Base-by-base conservation (phyloP, 2,888 invertebrate species). In the Conops quadrifasciatus region DNA sequence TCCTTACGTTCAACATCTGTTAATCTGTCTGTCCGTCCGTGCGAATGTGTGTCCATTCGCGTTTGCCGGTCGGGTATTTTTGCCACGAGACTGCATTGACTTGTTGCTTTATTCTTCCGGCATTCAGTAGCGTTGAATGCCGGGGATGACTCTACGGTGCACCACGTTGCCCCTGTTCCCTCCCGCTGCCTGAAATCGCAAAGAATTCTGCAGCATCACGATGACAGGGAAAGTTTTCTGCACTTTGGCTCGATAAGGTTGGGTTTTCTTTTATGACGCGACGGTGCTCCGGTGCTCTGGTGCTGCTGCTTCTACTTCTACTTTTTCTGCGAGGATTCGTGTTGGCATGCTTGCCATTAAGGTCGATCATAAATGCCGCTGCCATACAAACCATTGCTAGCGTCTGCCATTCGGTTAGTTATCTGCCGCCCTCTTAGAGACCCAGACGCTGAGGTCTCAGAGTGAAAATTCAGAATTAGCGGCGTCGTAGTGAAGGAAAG, bases 81-180 rank as follows among this genome's bases (percentile, higher is more conserved):
- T 9, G 71, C 58, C 15, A 28, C n/a, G 36, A 43, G 15, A 4
- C 26, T 56, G n/a, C 65, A 24, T 70, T 26, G 62, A 36, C 67
- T 51, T 67, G 30, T 62, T 70, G 49, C 53, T 60, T n/a, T 21
- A 53, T 65, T 64, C 67, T 73, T 64, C 71, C 69, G 72, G 70
- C 72, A 73, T 62, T 28, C 19, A 28, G 15, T 19, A n/a, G 16
- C 19, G 60, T 9, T 30, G 60, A 28, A 36, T 9, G 26, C 26
- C n/a, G 19, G 26, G 13, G 58, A 5, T 24, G 24, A 21, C 28
- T 19, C 59, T 59, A 28, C 28, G 24, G 59, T 28, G 24, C 59
- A 26, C n/a, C n/a, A 30, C 16, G 58, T 3, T 16, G 28, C 43
- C 30, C n/a, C 2, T 24, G n/a, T 26, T 28, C 60, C 60, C 56